Conservation (phyloP, 1,140 invertebrate genomes). For the Leptonema lineaticorne region DNA sequence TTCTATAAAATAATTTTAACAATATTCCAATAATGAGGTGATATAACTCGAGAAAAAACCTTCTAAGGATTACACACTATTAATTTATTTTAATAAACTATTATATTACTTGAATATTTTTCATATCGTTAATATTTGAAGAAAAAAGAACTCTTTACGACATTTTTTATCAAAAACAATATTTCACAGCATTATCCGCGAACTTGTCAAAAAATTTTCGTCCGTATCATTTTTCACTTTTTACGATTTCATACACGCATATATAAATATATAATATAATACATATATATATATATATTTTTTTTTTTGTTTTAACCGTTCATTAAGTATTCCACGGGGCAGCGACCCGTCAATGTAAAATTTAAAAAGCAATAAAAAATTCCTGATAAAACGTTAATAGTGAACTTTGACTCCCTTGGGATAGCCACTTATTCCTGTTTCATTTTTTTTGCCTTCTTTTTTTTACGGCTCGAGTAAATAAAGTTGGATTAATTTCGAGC, state of each 20-base stretch:
- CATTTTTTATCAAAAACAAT: slow-evolving; percentile 7
- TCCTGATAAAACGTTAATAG: slow-evolving; percentile 32
- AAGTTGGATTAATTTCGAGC: slow-evolving; percentile 22
- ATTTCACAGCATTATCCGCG: slow-evolving; percentile 7
- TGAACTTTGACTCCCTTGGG: slow-evolving; percentile 20
- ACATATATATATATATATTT: neutral
- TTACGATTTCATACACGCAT: too few species aligned
- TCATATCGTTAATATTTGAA: too few species aligned
- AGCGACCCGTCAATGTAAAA: neutral
- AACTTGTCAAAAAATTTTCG: slow-evolving; percentile 5
- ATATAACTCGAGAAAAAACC: too few species aligned
- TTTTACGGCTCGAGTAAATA: slow-evolving; percentile 29
- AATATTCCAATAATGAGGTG: too few species aligned
- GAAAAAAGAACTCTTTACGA: neutral
- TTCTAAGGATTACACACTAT: too few species aligned
- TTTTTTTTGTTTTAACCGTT: neutral
- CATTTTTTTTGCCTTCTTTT: too few species aligned
- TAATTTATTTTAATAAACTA: too few species aligned
- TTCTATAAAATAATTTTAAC: too few species aligned
- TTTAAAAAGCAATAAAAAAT: slow-evolving; percentile 31
- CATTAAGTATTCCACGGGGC: neutral
- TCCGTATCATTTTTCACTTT: too few species aligned
- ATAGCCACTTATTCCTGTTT: too few species aligned
- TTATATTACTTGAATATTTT: too few species aligned
- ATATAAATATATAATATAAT: too few species aligned